Conservation (phyloP, 2,888 invertebrate species). For the Bedellia somnulentella region DNA sequence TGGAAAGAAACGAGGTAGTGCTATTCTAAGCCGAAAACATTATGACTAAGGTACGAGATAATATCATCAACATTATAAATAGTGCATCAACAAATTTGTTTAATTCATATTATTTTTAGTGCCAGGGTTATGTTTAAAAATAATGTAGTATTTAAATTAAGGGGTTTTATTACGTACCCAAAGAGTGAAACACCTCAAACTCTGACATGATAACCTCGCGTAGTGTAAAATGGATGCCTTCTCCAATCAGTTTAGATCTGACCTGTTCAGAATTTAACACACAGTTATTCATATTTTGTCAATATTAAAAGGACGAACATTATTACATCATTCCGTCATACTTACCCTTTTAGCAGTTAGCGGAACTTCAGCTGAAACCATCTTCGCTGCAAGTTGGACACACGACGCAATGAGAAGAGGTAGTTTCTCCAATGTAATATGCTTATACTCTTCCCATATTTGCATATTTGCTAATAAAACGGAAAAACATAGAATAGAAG, state of each 20-base stretch:
- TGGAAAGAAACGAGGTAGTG: too few species aligned
- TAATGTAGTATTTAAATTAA: too few species aligned
- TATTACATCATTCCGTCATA: neutral
- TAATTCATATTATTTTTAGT: too few species aligned
- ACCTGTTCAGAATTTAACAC: too few species aligned
- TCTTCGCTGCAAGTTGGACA: slow-evolving; percentile 25
- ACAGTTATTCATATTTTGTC: too few species aligned
- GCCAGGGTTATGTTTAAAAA: too few species aligned
- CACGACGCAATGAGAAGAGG: slow-evolving; percentile 21
- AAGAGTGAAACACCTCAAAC: slow-evolving; percentile 17
- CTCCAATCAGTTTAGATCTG: slow-evolving; percentile 13
- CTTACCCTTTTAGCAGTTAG: slow-evolving; percentile 11
- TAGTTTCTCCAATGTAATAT: slow-evolving; percentile 10
- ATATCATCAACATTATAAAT: too few species aligned
- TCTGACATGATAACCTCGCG: slow-evolving; percentile 19
- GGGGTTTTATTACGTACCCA: slow-evolving; percentile 16
- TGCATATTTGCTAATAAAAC: slow-evolving; percentile 7
- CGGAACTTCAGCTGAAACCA: slow-evolving; percentile 14
- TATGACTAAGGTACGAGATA: too few species aligned
- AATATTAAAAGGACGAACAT: neutral
- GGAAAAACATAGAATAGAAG: too few species aligned
- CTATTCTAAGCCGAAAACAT: too few species aligned
- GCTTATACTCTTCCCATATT: slow-evolving; percentile 15
- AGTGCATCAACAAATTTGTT: too few species aligned
- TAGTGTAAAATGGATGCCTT: slow-evolving; percentile 12